Evolutionary conservation across 2,888 invertebrate species (phyloP), one percentile per base, ranked within the genome.

Genomic region (Lasioglossum villosulum): DNA sequence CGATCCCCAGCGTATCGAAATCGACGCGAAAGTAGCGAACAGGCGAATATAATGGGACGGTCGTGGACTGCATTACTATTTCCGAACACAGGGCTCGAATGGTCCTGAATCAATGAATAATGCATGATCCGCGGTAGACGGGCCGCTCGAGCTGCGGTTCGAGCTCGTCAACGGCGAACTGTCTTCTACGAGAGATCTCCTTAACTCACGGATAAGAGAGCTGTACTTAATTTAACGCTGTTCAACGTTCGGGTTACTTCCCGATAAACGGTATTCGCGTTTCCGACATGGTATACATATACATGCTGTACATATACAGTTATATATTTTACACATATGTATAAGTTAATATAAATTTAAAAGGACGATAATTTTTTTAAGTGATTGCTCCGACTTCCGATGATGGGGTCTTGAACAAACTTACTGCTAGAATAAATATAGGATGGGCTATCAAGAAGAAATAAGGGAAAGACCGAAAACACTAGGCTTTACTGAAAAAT

Each of bases 1-100:
- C n/a, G 68, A 27, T n/a, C 23, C 8, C 34, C 30, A 2, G 14
- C 12, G 30, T 48, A 48, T 39, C 52, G 56, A 84, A 87, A 88
- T 83, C 80, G 39, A 59, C 14, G 78, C 86, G 39, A 84, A 88
- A 87, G 75, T 87, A 88, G 84, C 82, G 82, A 88, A 87, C 73
- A 66, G 56, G 39, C 52, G 52, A 42, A 80, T 84, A 81, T 75
- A 79, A 80, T 83, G 80, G 76, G 74, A 80, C 70, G 42, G 2
- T 34, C 27, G 42, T 27, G 72, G 77, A 59, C 72, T 78, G 78
- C 81, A 81, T 85, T 83, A 83, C 74, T 87, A 83, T 88, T 85
- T 86, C 73, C 74, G 75, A 82, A 48, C 70, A 30, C 48, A 34
- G 78, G 73, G 37, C 74, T 82, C 72, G 73, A 76, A 82, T 59